phyloP scores from a whole-genome alignment of 2,797 vertebrate genomes.

The Muscicapa comitata region DNA sequence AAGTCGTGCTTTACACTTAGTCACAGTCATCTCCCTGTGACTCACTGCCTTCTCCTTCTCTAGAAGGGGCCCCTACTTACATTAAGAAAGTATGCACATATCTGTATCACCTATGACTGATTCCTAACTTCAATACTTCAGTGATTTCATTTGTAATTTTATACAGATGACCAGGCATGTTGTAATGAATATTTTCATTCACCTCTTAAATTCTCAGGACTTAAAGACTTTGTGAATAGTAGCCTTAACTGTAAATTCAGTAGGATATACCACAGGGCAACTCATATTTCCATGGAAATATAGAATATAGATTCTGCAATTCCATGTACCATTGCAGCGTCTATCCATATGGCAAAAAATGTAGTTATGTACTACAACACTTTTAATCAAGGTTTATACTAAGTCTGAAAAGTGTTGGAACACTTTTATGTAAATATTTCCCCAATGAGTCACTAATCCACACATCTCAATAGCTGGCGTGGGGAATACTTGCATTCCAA shows the following conservation, averaged over 20 bases:
- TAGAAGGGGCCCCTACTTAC: neutral
- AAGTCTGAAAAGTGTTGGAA: constrained; percentile 1
- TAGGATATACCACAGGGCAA: neutral
- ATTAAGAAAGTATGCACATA: neutral
- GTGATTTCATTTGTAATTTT: neutral
- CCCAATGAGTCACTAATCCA: neutral
- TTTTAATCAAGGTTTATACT: neutral
- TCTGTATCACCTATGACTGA: neutral
- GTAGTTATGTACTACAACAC: neutral
- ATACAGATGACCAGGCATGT: neutral
- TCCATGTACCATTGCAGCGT: neutral
- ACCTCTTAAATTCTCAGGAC: neutral
- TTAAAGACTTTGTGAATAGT: neutral
- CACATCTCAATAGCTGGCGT: neutral
- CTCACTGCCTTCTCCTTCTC: neutral
- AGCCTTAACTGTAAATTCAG: neutral
- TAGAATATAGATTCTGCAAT: neutral
- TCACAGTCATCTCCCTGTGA: neutral
- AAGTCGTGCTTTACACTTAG: neutral
- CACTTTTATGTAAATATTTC: constrained; percentile 9
- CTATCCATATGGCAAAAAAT: neutral
- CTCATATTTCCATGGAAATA: neutral
- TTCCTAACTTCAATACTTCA: neutral
- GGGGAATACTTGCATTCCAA: neutral
- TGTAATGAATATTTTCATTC: neutral